Evolutionary conservation across 2,797 vertebrate genomes (phyloP).

Genomic region (Halcyon badia): DNA sequence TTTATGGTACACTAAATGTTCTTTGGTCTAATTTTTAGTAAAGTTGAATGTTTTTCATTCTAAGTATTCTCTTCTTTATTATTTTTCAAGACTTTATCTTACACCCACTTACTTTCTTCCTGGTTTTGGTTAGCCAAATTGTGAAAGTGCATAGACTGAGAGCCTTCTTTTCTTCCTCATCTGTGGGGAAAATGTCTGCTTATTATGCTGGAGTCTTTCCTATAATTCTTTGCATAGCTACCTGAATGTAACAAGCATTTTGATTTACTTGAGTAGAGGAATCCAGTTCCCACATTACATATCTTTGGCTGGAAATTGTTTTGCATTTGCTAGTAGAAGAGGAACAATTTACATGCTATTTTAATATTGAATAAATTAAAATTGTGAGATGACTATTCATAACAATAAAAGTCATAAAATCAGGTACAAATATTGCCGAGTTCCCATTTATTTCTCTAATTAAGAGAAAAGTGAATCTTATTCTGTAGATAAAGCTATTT

Average conservation of each 20-base stretch:
- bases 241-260: conserved; percentile 5
- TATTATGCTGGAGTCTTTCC: conserved; percentile 6
- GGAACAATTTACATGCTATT: neutral
- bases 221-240: neutral
- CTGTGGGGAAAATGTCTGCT: neutral
- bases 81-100: neutral
- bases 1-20: neutral
- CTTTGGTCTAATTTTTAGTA: neutral
- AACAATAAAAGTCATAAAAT: neutral
- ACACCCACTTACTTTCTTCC: neutral
- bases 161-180: neutral
- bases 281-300: neutral
- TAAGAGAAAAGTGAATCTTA: neutral
- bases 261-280: neutral
- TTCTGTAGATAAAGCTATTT: conserved; percentile 14
- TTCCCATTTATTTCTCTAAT: conserved; percentile 34
- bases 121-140: neutral
- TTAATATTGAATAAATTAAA: conserved; percentile 26
- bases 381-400: neutral
- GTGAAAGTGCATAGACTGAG: neutral
- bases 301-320: conserved; percentile 3
- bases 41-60: neutral
- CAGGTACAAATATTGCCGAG: neutral
- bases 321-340: conserved; percentile 33
- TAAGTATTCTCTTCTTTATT: neutral